A percentile compares a stretch with the other conserved stretches of the same genome.
phyloP scores from a whole-genome alignment of 23 tunicate species.

The Halocynthia roretzi region DNA sequence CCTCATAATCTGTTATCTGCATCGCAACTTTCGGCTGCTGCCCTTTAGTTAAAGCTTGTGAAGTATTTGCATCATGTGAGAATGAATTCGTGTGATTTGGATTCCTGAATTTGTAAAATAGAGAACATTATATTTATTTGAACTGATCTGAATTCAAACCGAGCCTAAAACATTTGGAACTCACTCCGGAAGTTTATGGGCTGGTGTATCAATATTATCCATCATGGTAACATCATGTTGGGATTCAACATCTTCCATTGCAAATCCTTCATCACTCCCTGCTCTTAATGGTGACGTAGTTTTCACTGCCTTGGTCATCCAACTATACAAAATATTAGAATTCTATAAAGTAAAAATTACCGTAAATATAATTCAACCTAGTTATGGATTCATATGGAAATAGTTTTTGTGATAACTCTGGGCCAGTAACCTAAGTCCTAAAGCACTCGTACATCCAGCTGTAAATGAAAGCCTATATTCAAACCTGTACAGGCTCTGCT shows the following conservation, averaged over 20 bases:
- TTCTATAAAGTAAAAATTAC: background rate
- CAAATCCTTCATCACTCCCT: background rate
- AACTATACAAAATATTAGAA: constrained; percentile 20
- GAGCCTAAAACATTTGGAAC: too few relatives aligned
- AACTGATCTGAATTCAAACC: too few relatives aligned
- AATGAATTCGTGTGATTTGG: too few relatives aligned
- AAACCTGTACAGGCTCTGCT: constrained; percentile 91
- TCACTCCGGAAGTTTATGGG: too few relatives aligned
- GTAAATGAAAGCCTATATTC: too few relatives aligned
- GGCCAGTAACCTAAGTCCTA: too few relatives aligned
- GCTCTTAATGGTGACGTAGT: background rate
- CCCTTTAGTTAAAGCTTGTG: background rate
- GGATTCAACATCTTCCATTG: constrained; percentile 37
- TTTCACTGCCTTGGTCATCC: constrained; percentile 53
- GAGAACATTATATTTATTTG: too few relatives aligned
- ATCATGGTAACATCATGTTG: background rate
- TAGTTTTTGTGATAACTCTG: background rate
- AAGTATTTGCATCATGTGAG: background rate
- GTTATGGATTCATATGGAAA: background rate
- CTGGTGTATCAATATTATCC: too few relatives aligned
- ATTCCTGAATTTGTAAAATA: too few relatives aligned
- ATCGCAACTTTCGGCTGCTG: background rate
- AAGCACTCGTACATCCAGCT: background rate
- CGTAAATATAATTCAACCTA: too few relatives aligned
- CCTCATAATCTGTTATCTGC: constrained; percentile 11